Conservation (phyloP, 2,113 vertebrate genomes). For the Copsychus sechellarum region DNA sequence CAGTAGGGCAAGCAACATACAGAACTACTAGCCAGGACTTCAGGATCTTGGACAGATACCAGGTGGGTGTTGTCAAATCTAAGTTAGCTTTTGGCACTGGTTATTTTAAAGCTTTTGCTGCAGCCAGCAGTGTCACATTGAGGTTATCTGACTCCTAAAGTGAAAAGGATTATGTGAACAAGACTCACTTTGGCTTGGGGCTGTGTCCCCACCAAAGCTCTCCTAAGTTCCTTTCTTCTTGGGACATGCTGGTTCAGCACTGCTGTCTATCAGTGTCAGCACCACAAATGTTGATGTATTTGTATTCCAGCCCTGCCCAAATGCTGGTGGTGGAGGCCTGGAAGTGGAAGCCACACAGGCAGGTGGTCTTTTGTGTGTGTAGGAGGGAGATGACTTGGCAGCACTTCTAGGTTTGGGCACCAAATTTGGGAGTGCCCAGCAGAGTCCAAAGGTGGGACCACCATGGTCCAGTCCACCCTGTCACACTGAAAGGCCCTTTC, state of each 20-base stretch:
- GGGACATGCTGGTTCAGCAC: neutral
- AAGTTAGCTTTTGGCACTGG: neutral
- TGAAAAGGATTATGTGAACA: neutral
- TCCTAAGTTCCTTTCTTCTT: neutral
- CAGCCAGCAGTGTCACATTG: neutral
- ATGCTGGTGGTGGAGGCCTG: neutral
- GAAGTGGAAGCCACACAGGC: neutral
- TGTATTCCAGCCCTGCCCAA: neutral
- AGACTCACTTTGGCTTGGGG: neutral
- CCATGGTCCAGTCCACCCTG: neutral
- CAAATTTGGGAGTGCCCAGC: neutral
- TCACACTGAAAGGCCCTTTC: neutral
- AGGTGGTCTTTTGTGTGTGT: neutral
- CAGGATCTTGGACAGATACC: conserved; percentile 94
- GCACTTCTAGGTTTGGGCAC: neutral
- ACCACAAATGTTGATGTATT: neutral
- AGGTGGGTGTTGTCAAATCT: conserved; percentile 73
- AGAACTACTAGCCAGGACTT: conserved; percentile 87
- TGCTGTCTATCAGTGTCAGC: neutral
- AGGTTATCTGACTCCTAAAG: neutral
- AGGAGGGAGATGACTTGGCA: neutral
- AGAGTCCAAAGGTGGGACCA: neutral
- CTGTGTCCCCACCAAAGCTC: neutral
- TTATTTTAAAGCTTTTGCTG: neutral
- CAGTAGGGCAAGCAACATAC: conserved; percentile 72